Conservation (phyloP, 2,113 vertebrate species). For the Anarrhichthys ocellatus region DNA sequence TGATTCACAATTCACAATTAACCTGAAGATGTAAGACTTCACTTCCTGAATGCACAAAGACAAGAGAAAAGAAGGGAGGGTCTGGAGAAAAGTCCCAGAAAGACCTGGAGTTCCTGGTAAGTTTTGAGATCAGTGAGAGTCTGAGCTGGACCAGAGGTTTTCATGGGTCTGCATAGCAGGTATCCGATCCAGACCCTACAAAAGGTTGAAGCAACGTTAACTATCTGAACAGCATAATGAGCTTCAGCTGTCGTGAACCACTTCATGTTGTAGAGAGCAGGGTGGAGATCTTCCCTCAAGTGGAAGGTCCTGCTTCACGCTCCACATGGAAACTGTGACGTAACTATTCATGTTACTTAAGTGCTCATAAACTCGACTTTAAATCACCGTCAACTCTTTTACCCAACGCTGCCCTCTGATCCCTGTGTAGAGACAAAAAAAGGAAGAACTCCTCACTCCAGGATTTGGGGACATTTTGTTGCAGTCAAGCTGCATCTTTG, state of each 20-base stretch:
- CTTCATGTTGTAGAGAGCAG: not conserved
- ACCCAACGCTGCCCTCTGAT: not conserved
- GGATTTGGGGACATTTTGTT: not conserved
- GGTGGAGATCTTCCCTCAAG: slow-evolving; percentile 10
- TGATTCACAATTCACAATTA: not conserved
- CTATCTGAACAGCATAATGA: not conserved
- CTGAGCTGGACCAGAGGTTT: not conserved
- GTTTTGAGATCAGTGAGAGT: not conserved
- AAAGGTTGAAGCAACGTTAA: not conserved
- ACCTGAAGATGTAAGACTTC: not conserved
- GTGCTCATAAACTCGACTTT: not conserved
- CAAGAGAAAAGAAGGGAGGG: too few species aligned
- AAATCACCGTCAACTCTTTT: not conserved
- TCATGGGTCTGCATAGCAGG: not conserved
- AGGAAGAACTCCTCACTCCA: not conserved
- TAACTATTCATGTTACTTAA: not conserved
- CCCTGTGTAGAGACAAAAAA: not conserved
- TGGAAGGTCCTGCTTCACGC: slow-evolving; percentile 11
- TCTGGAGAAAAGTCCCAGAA: not conserved
- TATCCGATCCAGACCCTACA: not conserved
- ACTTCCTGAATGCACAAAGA: not conserved
- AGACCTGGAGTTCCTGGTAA: not conserved
- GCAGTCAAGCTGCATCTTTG: not conserved
- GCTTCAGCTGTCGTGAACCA: slow-evolving; percentile 5
- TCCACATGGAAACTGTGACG: slow-evolving; percentile 19